These are phyloP conservation scores for Cyclargus thomasi DNA, from an alignment of 1,140 invertebrate genomes.

Conservation along the genomic window DNA sequence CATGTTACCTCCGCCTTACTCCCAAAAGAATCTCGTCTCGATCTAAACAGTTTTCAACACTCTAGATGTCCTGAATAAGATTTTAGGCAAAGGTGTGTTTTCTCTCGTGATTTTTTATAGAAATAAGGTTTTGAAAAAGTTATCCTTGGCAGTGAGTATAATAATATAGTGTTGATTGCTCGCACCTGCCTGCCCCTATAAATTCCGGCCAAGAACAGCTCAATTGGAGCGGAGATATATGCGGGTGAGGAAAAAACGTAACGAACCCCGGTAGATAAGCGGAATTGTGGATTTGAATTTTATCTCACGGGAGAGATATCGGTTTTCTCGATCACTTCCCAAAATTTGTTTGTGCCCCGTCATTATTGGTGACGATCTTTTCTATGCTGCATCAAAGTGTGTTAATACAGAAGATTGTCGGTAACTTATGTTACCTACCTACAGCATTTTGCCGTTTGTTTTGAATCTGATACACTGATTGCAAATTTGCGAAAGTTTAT, in stretches of 20 bases:
- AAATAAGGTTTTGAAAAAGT: background rate
- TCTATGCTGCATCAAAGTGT: background rate
- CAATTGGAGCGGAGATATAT: conserved; percentile 39
- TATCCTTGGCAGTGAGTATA: background rate
- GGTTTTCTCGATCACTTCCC: background rate
- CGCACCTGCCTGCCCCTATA: conserved; percentile 34
- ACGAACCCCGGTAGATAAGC: conserved; percentile 22
- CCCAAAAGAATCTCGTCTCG: no score
- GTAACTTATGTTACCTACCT: no score
- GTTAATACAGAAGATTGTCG: no score
- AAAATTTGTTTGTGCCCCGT: conserved; percentile 4
- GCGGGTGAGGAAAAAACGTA: conserved; percentile 32
- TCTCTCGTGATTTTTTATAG: no score
- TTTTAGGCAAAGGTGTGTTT: no score
- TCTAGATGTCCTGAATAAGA: no score
- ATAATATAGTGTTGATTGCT: conserved; percentile 23
- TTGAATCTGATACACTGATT: no score
- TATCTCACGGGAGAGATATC: conserved; percentile 16
- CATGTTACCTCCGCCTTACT: no score
- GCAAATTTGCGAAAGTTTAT: no score
- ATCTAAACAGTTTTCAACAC: no score
- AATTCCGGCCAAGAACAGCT: conserved; percentile 37
- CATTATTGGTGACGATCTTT: background rate
- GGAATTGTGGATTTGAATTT: conserved; percentile 28
- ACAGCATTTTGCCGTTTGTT: no score